Conservation (phyloP, 2,797 vertebrate species). For the Macrochelys suwanniensis region DNA sequence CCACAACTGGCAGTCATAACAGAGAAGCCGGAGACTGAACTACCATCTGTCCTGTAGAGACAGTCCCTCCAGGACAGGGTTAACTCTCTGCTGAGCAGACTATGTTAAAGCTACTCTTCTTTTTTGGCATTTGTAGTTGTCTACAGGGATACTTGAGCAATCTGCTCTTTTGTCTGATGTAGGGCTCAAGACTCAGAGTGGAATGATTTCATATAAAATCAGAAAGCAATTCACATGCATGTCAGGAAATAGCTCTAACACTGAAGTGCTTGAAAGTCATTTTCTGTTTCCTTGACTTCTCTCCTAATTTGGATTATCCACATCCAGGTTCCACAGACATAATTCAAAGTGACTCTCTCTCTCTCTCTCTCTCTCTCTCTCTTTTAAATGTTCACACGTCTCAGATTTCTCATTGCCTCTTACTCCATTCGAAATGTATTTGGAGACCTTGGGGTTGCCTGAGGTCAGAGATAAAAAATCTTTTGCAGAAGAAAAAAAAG, state of each 20-base stretch:
- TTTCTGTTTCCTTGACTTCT: constrained; percentile 42
- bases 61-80: rapidly evolving
- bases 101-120: neutral
- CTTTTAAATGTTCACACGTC: neutral
- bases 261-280: neutral
- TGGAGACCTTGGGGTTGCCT: neutral
- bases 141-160: constrained; percentile 20
- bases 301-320: neutral
- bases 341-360: neutral
- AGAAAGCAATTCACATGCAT: neutral
- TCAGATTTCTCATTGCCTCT: neutral
- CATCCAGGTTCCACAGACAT: neutral
- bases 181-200: neutral
- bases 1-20: rapidly evolving
- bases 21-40: neutral
- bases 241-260: neutral
- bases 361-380: constrained; percentile 7
- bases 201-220: constrained; percentile 32
- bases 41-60: rapidly evolving
- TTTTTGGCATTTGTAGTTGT: neutral
- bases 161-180: constrained; percentile 7
- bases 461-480: neutral
- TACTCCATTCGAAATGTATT: neutral
- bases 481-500: rapidly evolving
- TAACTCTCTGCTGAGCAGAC: neutral